Percentiles rank a stretch among this genome's conserved stretches.
Evolutionary conservation across 1,140 invertebrate genomes (phyloP).

Genomic region (Bombus pascuorum): DNA sequence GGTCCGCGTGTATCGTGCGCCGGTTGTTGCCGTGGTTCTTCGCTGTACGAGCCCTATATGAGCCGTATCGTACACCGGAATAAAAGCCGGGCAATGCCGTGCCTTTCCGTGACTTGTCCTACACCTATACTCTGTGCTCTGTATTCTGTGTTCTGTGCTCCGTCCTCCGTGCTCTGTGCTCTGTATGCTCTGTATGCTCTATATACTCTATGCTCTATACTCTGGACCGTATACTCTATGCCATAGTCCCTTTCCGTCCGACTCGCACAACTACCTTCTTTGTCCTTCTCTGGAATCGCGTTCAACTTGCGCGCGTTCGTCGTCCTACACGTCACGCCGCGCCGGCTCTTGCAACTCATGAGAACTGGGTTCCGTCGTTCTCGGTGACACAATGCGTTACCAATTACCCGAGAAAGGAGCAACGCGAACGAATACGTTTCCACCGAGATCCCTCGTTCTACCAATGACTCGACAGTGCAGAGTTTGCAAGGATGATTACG

Average conservation of each 20-base stretch:
- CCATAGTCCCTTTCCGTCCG: neutral
- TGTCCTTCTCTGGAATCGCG: neutral
- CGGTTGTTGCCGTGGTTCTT: slow-evolving; percentile 7
- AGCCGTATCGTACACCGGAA: neutral
- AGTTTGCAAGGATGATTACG: too few species aligned
- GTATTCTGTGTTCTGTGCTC: rapidly evolving
- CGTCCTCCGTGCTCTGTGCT: neutral
- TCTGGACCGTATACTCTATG: neutral
- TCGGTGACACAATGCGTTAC: slow-evolving; percentile 32
- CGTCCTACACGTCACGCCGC: slow-evolving; percentile 2
- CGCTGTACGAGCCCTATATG: neutral
- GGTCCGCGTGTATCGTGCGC: slow-evolving; percentile 29
- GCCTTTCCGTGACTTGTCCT: slow-evolving; percentile 52
- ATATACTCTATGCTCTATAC: neutral
- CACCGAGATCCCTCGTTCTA: neutral
- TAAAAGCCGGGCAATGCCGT: neutral
- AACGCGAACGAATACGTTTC: neutral
- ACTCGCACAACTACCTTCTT: neutral
- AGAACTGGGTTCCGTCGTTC: slow-evolving; percentile 32
- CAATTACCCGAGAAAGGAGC: neutral
- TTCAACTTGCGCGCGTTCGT: neutral
- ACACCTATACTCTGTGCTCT: slow-evolving; percentile 7
- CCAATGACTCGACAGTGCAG: neutral
- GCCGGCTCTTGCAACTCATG: slow-evolving; percentile 11
- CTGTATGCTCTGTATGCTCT: neutral